Evolutionary conservation across 2,888 invertebrate species (phyloP).

Genomic region (Zaprionus obscuricornis): DNA sequence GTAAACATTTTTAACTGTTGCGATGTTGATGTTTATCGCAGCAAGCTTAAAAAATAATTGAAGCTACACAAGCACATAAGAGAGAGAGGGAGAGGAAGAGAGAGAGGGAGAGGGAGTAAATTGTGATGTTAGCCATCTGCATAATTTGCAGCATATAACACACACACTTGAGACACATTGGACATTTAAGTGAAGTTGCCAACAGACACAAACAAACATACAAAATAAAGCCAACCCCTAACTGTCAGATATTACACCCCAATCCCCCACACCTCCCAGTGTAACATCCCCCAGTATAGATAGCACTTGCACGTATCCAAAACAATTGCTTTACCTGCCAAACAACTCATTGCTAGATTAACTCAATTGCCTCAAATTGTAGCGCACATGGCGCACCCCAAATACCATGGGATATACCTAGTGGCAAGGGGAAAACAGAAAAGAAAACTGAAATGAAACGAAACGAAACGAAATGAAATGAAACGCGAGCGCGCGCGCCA

Average conservation of each 20-base stretch:
- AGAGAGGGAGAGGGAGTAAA: too few species aligned
- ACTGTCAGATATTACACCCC: background rate
- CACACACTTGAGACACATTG: constrained; percentile 51
- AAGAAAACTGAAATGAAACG: constrained; percentile 10
- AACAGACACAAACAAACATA: too few species aligned
- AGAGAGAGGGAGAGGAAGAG: too few species aligned
- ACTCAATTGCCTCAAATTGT: constrained; percentile 71
- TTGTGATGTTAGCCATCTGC: constrained; percentile 47
- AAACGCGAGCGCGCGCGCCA: constrained; percentile 48
- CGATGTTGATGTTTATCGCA: too few species aligned
- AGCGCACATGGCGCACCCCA: constrained; percentile 63
- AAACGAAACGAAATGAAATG: constrained; percentile 36
- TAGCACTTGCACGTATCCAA: constrained; percentile 53
- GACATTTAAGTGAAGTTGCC: constrained; percentile 36
- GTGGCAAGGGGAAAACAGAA: background rate
- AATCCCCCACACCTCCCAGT: too few species aligned
- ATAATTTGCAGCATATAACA: constrained; percentile 56
- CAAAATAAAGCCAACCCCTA: constrained; percentile 51
- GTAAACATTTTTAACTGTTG: too few species aligned
- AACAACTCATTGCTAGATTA: constrained; percentile 73
- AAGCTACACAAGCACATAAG: too few species aligned
- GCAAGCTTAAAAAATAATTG: too few species aligned
- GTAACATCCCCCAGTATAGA: constrained; percentile 5
- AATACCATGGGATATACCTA: constrained; percentile 9
- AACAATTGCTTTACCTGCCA: constrained; percentile 72